Percentiles rank a stretch among this genome's conserved stretches.
phyloP scores from a whole-genome alignment of 1,140 invertebrate species.

The Drosophila rufa region DNA sequence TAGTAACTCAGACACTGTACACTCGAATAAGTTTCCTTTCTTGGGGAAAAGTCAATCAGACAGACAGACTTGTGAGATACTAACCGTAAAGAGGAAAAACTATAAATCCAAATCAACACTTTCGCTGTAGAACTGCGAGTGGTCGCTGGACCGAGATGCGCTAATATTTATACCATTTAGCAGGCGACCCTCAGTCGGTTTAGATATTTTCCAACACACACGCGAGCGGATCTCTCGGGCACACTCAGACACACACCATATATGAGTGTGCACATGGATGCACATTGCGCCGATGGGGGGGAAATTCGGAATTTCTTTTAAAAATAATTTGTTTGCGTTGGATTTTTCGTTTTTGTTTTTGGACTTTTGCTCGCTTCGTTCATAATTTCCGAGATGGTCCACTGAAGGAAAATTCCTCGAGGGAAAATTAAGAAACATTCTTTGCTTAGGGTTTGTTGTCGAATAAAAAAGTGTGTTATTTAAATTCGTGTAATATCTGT shows the following conservation, averaged over 20 bases:
- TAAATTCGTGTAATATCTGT: too few relatives aligned
- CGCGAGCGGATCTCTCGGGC: conserved; percentile 14
- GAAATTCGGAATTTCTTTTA: conserved; percentile 74
- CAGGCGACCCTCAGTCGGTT: conserved; percentile 63
- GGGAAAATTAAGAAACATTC: not conserved
- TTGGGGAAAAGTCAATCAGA: conserved; percentile 2
- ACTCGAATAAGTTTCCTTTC: not conserved
- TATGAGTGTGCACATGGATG: conserved; percentile 64
- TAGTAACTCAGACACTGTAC: conserved; percentile 13
- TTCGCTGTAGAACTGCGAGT: conserved; percentile 85
- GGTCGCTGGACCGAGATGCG: conserved; percentile 79
- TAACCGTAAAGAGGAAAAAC: conserved; percentile 77
- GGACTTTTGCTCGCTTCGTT: conserved; percentile 45
- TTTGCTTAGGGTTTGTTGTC: not conserved
- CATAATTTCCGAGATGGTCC: conserved; percentile 65
- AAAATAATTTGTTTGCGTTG: conserved; percentile 72
- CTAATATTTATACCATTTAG: conserved; percentile 85
- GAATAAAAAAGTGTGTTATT: too few relatives aligned
- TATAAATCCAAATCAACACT: conserved; percentile 81
- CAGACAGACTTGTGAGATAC: conserved; percentile 33
- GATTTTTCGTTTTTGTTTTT: conserved; percentile 55
- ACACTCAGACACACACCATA: conserved; percentile 42
- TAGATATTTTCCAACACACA: conserved; percentile 67
- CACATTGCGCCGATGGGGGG: conserved; percentile 71
- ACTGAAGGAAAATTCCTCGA: not conserved